Evolutionary conservation across 2,113 vertebrate genomes (phyloP).

Genomic region (Morphnarchus princeps): DNA sequence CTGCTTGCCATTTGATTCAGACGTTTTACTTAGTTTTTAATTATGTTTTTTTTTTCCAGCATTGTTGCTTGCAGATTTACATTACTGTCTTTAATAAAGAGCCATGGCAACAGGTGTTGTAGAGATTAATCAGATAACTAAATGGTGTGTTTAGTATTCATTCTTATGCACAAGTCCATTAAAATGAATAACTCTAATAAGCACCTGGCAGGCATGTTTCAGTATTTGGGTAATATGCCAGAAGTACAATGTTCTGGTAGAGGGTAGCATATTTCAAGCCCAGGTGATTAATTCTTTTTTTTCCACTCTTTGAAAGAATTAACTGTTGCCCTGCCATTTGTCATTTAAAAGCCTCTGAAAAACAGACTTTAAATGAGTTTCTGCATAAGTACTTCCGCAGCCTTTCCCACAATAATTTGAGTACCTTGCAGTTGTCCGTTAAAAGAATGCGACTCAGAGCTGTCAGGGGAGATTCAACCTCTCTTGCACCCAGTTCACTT

Average conservation of each 20-base stretch:
- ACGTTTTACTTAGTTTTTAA: neutral
- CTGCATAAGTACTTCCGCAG: neutral
- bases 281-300: neutral
- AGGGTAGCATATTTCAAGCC: neutral
- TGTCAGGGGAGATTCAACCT: neutral
- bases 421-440: neutral
- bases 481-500: neutral
- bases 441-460: neutral
- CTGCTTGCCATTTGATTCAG: neutral
- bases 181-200: slow-evolving; percentile 27
- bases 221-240: neutral
- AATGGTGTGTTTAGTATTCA: neutral
- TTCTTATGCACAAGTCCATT: neutral
- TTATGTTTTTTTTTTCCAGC: neutral
- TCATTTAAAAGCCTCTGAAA: neutral
- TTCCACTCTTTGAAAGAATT: neutral
- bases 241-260: neutral
- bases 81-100: neutral
- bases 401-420: neutral
- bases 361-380: neutral
- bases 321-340: neutral
- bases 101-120: neutral
- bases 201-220: neutral
- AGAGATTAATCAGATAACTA: slow-evolving; percentile 9
- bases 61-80: neutral